Conservation (phyloP, 1,140 invertebrate species). For the Mizuhopecten yessoensis region DNA sequence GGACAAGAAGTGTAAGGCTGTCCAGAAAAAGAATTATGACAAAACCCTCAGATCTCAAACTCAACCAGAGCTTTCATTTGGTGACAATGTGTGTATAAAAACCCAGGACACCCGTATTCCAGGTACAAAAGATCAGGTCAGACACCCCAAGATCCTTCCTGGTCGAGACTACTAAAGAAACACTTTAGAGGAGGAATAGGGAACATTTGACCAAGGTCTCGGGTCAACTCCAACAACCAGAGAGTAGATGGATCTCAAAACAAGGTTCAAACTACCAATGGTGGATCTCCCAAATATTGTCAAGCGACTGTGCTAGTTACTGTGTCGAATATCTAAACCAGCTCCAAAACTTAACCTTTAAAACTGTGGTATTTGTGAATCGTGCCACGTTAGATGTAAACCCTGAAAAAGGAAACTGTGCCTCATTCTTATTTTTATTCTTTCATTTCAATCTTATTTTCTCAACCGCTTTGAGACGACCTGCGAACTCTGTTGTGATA, state of each 20-base stretch:
- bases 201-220: background rate
- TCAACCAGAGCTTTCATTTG: background rate
- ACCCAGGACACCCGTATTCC: background rate
- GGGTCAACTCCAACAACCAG: background rate
- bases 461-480: too few relatives aligned
- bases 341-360: background rate
- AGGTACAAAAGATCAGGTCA: background rate
- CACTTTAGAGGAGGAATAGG: background rate
- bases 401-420: too few relatives aligned
- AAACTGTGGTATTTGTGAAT: background rate
- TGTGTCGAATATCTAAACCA: background rate
- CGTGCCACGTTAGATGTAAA: too few relatives aligned
- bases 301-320: background rate
- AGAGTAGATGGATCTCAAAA: background rate
- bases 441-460: too few relatives aligned
- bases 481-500: too few relatives aligned
- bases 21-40: background rate
- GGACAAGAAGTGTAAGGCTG: background rate
- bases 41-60: background rate
- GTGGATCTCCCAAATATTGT: background rate
- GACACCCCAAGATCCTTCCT: background rate
- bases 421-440: too few relatives aligned
- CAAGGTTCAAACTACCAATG: too few relatives aligned
- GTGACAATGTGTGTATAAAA: background rate
- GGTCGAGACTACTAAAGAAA: background rate